phyloP scores from a whole-genome alignment of 2,888 invertebrate species.

The Seladonia tumulorum region DNA sequence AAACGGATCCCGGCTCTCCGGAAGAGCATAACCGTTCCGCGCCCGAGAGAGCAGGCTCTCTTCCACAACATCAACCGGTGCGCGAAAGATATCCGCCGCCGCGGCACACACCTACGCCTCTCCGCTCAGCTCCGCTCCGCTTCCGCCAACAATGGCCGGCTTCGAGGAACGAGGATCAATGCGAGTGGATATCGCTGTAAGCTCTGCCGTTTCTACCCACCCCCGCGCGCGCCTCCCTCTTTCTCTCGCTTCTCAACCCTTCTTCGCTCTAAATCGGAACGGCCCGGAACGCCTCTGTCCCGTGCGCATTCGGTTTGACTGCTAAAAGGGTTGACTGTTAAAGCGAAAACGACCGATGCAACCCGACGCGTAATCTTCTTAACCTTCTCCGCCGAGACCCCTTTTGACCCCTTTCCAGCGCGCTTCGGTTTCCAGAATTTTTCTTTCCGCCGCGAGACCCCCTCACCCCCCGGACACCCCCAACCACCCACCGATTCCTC shows the following conservation, averaged over 20 bases:
- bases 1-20: conserved; percentile 46
- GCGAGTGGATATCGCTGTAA: conserved; percentile 74
- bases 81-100: conserved; percentile 40
- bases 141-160: conserved; percentile 65
- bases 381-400: conserved; percentile 51
- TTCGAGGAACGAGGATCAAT: conserved; percentile 67
- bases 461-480: not conserved
- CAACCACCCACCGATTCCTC: not conserved
- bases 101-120: conserved; percentile 41
- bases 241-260: conserved; percentile 18
- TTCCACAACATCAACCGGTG: conserved; percentile 31
- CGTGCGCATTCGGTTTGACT: conserved; percentile 65
- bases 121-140: not conserved
- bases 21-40: conserved; percentile 59
- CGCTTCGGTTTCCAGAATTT: conserved; percentile 60
- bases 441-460: conserved; percentile 32
- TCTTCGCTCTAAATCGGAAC: conserved; percentile 62
- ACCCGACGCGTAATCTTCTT: conserved; percentile 61
- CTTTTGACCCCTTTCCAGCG: conserved; percentile 44
- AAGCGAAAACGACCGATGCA: conserved; percentile 63
- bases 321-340: conserved; percentile 70
- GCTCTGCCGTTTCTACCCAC: conserved; percentile 37
- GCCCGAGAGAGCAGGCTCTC: conserved; percentile 34
- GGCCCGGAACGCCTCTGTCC: conserved; percentile 5
- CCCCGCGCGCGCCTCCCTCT: not conserved